Evolutionary conservation across 2,888 invertebrate species (phyloP).

Genomic region (Trichogramma evanescens): DNA sequence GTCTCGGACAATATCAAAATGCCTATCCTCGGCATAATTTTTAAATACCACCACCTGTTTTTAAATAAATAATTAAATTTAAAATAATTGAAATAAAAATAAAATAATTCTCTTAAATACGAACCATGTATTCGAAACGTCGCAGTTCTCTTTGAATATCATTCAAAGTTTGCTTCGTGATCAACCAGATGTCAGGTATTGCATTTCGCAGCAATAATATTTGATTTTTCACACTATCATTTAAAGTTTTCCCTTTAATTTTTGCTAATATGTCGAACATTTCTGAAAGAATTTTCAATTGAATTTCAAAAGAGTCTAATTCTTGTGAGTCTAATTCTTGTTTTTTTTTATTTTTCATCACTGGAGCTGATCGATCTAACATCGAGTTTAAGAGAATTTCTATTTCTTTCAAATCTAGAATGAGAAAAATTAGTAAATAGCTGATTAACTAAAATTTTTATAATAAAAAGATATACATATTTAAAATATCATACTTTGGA

Average conservation of each 20-base stretch:
- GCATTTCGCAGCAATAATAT: not conserved
- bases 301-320: not conserved
- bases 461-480: not conserved
- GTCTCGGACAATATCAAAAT: not conserved
- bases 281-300: not conserved
- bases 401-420: not conserved
- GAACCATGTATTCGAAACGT: conserved; percentile 5
- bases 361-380: not conserved
- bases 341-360: not conserved
- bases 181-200: not conserved
- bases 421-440: not conserved
- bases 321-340: not conserved
- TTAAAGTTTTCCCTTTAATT: not conserved
- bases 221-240: conserved; percentile 2
- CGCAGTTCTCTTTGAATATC: conserved; percentile 2
- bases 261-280: not conserved
- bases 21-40: not conserved
- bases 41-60: not conserved
- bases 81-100: not conserved
- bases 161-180: not conserved
- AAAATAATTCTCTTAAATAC: not conserved
- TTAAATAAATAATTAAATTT: not conserved
- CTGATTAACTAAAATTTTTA: not conserved
- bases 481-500: not conserved
- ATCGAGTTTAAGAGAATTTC: not conserved